phyloP scores from a whole-genome alignment of 2,113 vertebrate genomes.

The Syrrhaptes paradoxus region DNA sequence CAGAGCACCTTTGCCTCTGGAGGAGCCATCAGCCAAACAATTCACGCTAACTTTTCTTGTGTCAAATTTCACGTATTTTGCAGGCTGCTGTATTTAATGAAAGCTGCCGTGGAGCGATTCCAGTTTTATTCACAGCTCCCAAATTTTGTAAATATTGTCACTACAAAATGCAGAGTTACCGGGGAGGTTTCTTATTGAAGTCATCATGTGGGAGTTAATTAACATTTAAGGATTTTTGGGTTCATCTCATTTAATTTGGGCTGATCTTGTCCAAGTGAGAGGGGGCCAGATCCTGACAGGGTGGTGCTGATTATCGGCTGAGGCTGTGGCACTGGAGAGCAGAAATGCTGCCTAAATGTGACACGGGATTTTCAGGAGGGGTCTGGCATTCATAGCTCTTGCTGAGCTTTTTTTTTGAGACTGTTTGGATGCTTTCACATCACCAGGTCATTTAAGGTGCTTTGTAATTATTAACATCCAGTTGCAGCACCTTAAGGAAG shows the following conservation, averaged over 20 bases:
- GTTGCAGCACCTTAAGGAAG: background rate
- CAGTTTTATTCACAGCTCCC: conserved; percentile 19
- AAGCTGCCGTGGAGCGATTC: background rate
- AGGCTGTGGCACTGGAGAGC: background rate
- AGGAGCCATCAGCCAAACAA: background rate
- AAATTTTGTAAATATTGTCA: background rate
- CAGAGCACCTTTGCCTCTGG: background rate
- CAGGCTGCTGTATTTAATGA: background rate
- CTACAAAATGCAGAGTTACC: background rate
- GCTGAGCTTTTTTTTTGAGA: background rate
- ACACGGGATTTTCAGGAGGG: background rate
- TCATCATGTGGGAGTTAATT: background rate
- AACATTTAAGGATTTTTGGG: background rate
- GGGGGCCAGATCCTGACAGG: background rate
- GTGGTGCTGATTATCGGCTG: background rate
- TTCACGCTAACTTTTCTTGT: background rate
- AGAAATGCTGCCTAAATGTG: background rate
- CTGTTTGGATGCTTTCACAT: background rate
- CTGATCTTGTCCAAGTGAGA: background rate
- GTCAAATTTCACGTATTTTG: background rate
- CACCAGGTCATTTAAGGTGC: background rate
- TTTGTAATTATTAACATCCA: background rate
- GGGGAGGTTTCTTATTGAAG: background rate
- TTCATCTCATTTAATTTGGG: background rate
- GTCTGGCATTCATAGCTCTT: background rate